Evolutionary conservation across 2,113 vertebrate genomes (phyloP).

Genomic region (Bubo bubo): DNA sequence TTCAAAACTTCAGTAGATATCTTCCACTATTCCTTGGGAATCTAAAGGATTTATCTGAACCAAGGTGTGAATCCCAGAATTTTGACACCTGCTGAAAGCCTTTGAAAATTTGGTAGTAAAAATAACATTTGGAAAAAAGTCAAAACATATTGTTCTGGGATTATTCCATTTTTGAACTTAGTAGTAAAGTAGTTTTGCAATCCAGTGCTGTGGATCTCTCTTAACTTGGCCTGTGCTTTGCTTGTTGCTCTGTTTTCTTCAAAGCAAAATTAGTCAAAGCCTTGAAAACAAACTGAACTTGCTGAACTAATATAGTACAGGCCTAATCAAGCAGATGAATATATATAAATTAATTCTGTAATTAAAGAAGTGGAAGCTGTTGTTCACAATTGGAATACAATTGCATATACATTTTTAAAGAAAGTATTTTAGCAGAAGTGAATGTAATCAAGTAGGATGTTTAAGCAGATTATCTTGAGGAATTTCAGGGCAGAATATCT

Average conservation of each 20-base stretch:
- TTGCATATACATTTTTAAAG: not conserved
- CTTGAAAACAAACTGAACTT: not conserved
- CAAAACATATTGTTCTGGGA: not conserved
- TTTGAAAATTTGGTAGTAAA: not conserved
- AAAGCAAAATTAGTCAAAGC: not conserved
- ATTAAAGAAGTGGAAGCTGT: not conserved
- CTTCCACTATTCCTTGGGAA: not conserved
- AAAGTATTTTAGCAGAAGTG: not conserved
- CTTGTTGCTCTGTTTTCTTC: not conserved
- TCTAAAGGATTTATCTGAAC: not conserved
- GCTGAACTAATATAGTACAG: not conserved
- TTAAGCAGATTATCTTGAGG: not conserved
- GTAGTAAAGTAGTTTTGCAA: not conserved
- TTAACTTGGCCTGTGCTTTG: not conserved
- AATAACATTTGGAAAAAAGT: not conserved
- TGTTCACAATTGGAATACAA: not conserved
- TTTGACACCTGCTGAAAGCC: not conserved
- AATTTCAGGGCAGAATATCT: conserved; percentile 20
- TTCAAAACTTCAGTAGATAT: not conserved
- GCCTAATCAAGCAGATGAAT: not conserved
- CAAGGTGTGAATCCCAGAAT: not conserved
- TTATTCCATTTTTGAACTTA: not conserved
- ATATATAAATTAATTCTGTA: not conserved
- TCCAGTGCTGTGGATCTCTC: not conserved
- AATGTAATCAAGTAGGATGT: not conserved